Evolutionary conservation across 2,888 invertebrate species (phyloP).

Genomic region (Aspidiotus destructor): DNA sequence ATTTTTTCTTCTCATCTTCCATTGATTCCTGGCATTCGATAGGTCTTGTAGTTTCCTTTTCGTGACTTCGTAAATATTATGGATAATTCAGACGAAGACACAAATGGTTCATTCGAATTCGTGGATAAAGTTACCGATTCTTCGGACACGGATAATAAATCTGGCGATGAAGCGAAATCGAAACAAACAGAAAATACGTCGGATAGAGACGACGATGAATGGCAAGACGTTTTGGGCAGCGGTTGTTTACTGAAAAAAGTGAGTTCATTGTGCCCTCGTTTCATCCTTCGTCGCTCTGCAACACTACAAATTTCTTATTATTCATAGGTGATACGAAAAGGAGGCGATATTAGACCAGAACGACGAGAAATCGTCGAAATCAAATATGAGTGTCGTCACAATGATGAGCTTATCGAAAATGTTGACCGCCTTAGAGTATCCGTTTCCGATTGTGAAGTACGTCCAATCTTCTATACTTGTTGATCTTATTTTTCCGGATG

Average conservation of each 20-base stretch:
- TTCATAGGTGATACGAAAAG: conserved; percentile 20
- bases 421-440: conserved; percentile 6
- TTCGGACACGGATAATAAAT: conserved; percentile 20
- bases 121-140: conserved; percentile 28
- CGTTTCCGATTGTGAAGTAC: conserved; percentile 21
- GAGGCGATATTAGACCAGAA: conserved; percentile 19
- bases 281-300: neutral
- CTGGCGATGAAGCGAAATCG: conserved; percentile 10
- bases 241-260: conserved; percentile 26
- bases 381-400: conserved; percentile 21
- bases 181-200: neutral
- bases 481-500: neutral
- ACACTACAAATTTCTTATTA: neutral
- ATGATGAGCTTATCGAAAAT: conserved; percentile 22
- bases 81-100: conserved; percentile 30
- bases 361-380: conserved; percentile 25
- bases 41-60: too few relatives aligned
- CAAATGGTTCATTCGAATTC: conserved; percentile 31
- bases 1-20: too few relatives aligned
- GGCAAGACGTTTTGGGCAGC: conserved; percentile 27
- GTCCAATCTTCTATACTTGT: neutral
- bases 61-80: neutral
- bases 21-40: too few relatives aligned
- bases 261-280: neutral
- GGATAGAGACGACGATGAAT: conserved; percentile 7